Percentiles rank a stretch among this genome's conserved stretches.
Evolutionary conservation across 1,140 invertebrate genomes (phyloP).

Genomic region (Rhyacophila brunnea): DNA sequence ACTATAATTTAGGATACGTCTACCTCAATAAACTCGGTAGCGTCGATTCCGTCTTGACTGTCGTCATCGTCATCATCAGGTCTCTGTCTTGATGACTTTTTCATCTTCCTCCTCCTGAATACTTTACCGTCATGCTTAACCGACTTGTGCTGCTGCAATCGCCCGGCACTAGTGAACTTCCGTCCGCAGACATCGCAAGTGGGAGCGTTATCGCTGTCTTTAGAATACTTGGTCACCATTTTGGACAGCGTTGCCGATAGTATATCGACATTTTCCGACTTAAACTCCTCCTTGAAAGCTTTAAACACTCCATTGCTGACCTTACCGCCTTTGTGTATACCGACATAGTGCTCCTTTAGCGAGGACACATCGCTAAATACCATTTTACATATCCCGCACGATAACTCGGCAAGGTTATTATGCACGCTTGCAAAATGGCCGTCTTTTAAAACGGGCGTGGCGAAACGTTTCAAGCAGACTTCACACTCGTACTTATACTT

Average conservation of each 20-base stretch:
- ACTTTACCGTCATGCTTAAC: neutral
- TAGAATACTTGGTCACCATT: neutral
- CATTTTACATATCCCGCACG: conserved; percentile 3
- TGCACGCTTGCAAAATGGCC: neutral
- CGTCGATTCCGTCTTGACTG: no score
- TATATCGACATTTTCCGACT: neutral
- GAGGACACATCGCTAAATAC: neutral
- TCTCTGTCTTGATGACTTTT: no score
- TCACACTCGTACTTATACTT: no score
- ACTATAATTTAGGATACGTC: no score
- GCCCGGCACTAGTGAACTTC: conserved; percentile 8
- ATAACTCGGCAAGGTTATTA: neutral
- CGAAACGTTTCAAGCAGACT: no score
- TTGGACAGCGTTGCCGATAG: neutral
- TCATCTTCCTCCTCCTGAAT: no score
- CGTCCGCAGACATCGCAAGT: neutral
- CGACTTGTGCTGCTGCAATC: conserved; percentile 2
- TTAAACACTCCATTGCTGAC: no score
- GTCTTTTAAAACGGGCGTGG: no score
- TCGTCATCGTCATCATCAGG: no score
- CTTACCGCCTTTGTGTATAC: neutral
- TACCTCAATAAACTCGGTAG: no score
- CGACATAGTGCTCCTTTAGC: conserved; percentile 2
- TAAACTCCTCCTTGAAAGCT: neutral
- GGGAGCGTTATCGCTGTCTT: neutral